Evolutionary conservation across 2,797 vertebrate genomes (phyloP).

Genomic region (Scomberomorus guttatus): DNA sequence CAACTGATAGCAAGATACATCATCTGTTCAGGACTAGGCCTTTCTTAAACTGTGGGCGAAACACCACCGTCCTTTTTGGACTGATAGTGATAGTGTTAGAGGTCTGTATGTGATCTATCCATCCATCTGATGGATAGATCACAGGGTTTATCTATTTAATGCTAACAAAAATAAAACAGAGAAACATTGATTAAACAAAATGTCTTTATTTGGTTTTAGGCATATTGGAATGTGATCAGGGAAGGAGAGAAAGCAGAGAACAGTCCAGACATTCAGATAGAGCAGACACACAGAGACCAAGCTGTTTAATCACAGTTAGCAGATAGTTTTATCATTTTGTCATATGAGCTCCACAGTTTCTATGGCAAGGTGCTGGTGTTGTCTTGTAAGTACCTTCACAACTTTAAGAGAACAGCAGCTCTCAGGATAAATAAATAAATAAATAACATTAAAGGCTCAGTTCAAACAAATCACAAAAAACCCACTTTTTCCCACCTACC

Average conservation of each 20-base stretch:
- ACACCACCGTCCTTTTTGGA: too few species aligned
- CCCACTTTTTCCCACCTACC: neutral
- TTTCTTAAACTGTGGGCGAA: too few species aligned
- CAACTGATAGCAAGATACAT: neutral
- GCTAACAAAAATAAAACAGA: neutral
- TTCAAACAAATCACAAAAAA: slow-evolving; percentile 29
- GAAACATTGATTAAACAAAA: slow-evolving; percentile 47
- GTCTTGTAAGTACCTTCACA: neutral
- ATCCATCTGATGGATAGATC: too few species aligned
- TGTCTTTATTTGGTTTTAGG: slow-evolving; percentile 86
- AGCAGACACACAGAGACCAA: slow-evolving; percentile 64
- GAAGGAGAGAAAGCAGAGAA: slow-evolving; percentile 56
- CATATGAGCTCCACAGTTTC: neutral
- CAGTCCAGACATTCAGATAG: slow-evolving; percentile 29
- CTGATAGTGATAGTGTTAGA: too few species aligned
- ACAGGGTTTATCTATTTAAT: neutral
- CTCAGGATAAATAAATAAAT: slow-evolving; percentile 47
- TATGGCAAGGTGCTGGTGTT: slow-evolving; percentile 13
- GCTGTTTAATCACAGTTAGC: slow-evolving; percentile 9
- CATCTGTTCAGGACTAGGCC: neutral
- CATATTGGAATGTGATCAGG: slow-evolving; percentile 62
- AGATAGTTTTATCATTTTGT: neutral
- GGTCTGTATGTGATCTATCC: too few species aligned
- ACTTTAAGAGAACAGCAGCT: neutral
- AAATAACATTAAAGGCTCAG: slow-evolving; percentile 29